Evolutionary conservation across 2,797 vertebrate species (phyloP).

Genomic region (Tamandua tetradactyla): DNA sequence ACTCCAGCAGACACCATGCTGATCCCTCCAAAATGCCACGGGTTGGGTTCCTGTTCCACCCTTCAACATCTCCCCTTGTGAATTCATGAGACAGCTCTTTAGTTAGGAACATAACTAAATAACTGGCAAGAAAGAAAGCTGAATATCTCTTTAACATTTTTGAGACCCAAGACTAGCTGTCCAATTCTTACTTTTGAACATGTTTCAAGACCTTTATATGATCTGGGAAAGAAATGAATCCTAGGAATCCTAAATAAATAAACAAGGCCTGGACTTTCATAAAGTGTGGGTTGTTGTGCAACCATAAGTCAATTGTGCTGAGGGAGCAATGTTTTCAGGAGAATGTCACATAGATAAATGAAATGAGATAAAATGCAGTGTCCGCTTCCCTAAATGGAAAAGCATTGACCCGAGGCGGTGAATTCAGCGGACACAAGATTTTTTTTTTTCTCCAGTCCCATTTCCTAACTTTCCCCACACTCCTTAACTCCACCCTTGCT

Average conservation of each 20-base stretch:
- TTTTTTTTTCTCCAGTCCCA: not conserved
- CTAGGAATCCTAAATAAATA: constrained; percentile 18
- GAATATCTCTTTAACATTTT: not conserved
- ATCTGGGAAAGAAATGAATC: not conserved
- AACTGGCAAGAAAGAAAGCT: not conserved
- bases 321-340: not conserved
- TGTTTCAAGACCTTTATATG: not conserved
- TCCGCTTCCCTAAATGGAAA: not conserved
- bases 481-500: not conserved
- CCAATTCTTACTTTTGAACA: not conserved
- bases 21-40: not conserved
- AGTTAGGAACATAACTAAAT: not conserved
- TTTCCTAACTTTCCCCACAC: not conserved
- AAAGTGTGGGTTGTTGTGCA: not conserved
- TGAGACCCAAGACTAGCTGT: not conserved
- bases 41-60: no score
- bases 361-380: not conserved
- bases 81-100: not conserved
- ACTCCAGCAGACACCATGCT: not conserved
- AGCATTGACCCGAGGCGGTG: not conserved
- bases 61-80: not conserved
- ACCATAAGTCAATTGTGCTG: not conserved
- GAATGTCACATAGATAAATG: not conserved
- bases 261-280: not conserved
- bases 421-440: not conserved